Evolutionary conservation across 2,113 vertebrate genomes (phyloP), one percentile per base, ranked within the genome.

Genomic region (Cyprichromis sp.): DNA sequence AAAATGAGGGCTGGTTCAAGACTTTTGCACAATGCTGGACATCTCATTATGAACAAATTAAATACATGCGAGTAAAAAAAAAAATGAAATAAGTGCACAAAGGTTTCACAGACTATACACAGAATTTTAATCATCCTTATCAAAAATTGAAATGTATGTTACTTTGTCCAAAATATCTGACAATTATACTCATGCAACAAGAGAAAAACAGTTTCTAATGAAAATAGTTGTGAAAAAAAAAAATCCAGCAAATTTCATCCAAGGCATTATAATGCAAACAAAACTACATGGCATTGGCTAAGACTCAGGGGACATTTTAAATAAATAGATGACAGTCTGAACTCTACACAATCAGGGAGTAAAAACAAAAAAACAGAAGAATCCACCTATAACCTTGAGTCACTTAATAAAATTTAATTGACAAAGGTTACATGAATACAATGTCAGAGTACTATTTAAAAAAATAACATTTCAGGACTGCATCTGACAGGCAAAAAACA

Each of bases 331-430:
- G 66, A 71, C 38, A 71, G 24, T 76, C 42, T 47, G 45, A 76
- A 80, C 31, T 45, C 29, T 50, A 66, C n/a, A 63, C 36, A 53
- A 40, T 16, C 7, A 34, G 12, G 71, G 17, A n/a, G n/a, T 81
- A 19, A 63, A 88, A 85, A 6, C 61, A 59, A 19, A 80, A 2
- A 9, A 86, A 11, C 82, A 11, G 76, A 61, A 29, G 6, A 12
- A 19, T 84, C 31, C 47, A 91, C 31, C 86, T 76, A 80, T 40
- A 88, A 63, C 21, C 9, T 29, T 2, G 29, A 86, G 38, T 91
- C 53, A 81, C 66, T 79, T 89, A 59, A 80, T 87, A 91, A 89
- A 90, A 92, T 92, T 89, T 93, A 89, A 89, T 93, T 82, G 76
- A 82, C 86, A 90, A 17, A 66, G 2, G 34, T 86, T 82, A 88